These are phyloP conservation scores for Piscicola geometra DNA, from an alignment of 2,888 invertebrate species.

Conservation along the genomic window DNA sequence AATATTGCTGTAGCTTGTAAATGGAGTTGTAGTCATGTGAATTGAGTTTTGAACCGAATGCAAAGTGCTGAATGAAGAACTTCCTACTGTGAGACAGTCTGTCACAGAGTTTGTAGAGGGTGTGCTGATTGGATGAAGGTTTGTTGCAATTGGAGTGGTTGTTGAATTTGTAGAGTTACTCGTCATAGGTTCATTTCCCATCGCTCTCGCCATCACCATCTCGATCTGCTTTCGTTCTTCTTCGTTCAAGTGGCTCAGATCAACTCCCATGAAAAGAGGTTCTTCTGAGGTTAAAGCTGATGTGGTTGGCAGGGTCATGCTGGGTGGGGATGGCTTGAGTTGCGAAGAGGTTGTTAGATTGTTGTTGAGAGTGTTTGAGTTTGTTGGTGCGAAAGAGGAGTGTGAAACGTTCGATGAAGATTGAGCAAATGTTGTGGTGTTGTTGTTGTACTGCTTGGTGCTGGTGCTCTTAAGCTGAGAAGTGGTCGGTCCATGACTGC, in stretches of 20 bases:
- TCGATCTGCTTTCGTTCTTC: constrained; percentile 58
- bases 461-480: background rate
- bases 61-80: too few species aligned
- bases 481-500: background rate
- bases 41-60: too few species aligned
- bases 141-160: background rate
- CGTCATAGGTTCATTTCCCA: constrained; percentile 46
- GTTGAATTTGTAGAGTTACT: background rate
- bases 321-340: background rate
- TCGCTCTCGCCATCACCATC: constrained; percentile 64
- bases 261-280: constrained; percentile 7
- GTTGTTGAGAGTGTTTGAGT: background rate
- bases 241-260: constrained; percentile 28
- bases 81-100: too few species aligned
- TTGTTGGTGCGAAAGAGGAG: constrained; percentile 8
- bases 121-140: too few species aligned
- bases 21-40: too few species aligned
- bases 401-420: background rate
- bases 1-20: too few species aligned
- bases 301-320: background rate
- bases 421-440: background rate
- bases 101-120: too few species aligned
- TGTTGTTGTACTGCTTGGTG: background rate
- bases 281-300: background rate
- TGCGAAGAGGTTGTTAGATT: background rate